Evolutionary conservation across 2,797 vertebrate genomes (phyloP).

Genomic region (Alfaro cultratus): DNA sequence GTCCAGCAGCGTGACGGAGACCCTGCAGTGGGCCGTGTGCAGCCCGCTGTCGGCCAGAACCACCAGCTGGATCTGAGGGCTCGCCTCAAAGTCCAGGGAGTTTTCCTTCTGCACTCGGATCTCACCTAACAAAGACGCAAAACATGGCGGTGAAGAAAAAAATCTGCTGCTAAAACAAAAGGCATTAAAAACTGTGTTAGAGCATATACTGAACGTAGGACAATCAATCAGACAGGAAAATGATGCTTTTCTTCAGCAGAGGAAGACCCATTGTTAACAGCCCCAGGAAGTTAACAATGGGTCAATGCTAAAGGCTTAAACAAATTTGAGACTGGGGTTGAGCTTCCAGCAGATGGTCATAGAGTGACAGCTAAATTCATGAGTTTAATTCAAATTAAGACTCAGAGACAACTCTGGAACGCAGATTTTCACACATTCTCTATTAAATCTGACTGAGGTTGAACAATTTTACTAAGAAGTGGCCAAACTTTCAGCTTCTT

Average conservation of each 20-base stretch:
- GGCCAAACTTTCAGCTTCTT: not conserved
- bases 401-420: too few species aligned
- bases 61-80: slow-evolving; percentile 78
- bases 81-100: slow-evolving; percentile 87
- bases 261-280: too few species aligned
- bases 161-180: not conserved
- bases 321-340: not conserved
- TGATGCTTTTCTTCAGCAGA: not conserved
- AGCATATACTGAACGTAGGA: not conserved
- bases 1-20: slow-evolving; percentile 85
- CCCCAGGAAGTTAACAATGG: too few species aligned
- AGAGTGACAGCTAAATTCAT: not conserved
- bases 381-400: too few species aligned
- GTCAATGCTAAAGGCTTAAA: not conserved
- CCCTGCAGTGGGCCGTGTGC: slow-evolving; percentile 81
- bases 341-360: not conserved
- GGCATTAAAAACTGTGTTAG: not conserved
- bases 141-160: not conserved
- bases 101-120: slow-evolving; percentile 86
- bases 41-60: slow-evolving; percentile 84
- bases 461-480: not conserved
- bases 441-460: not conserved
- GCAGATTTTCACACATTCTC: not conserved
- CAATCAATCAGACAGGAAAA: not conserved
- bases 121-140: slow-evolving; percentile 75